Evolutionary conservation across 2,113 vertebrate genomes (phyloP).

Genomic region (Ardeotis arabs): DNA sequence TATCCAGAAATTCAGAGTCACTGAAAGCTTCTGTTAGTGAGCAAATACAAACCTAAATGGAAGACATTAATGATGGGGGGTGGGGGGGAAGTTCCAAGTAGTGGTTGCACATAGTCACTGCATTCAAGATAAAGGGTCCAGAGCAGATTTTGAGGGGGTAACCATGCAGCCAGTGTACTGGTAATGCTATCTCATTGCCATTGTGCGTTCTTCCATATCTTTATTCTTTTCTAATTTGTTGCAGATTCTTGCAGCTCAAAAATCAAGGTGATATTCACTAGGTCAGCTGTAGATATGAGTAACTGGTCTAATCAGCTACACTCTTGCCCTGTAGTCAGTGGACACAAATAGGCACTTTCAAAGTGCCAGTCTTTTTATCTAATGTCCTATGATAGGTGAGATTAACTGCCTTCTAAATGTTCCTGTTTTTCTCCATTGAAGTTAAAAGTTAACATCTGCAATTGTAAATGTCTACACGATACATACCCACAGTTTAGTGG

Average conservation of each 20-base stretch:
- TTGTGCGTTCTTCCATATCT: background rate
- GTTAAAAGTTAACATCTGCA: background rate
- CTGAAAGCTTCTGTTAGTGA: background rate
- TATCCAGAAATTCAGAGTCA: background rate
- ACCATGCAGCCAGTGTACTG: background rate
- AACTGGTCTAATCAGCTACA: background rate
- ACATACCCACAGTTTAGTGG: background rate
- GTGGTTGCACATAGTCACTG: rapidly evolving
- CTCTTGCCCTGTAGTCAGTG: background rate
- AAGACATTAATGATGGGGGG: background rate
- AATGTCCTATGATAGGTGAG: background rate
- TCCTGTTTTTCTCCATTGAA: background rate
- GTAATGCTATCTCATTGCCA: background rate
- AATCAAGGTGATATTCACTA: background rate
- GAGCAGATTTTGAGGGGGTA: background rate
- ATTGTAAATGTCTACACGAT: background rate
- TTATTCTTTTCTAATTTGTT: background rate
- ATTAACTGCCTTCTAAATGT: background rate
- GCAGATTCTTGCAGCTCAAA: background rate
- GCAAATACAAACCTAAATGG: background rate
- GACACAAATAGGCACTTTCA: background rate
- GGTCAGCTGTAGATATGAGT: background rate
- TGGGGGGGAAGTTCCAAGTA: background rate
- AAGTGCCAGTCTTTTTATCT: background rate
- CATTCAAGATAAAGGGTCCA: background rate